phyloP scores from a whole-genome alignment of 2,888 invertebrate species.

The Ennomos erosarius region DNA sequence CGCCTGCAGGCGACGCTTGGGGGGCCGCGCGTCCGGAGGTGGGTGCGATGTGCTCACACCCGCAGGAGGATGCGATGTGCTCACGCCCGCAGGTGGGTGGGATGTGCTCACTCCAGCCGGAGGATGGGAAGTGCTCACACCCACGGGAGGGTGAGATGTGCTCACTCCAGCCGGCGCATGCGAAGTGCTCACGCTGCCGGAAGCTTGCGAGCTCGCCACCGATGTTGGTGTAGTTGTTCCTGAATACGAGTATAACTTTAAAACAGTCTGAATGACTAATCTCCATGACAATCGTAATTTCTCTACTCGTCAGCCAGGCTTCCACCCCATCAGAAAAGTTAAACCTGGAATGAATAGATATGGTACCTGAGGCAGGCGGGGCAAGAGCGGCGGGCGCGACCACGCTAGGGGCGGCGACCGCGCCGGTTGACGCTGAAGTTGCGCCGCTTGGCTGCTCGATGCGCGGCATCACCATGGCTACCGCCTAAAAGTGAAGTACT shows the following conservation, averaged over 20 bases:
- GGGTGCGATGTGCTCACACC: constrained; percentile 65
- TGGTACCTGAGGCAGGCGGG: constrained; percentile 52
- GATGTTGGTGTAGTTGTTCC: constrained; percentile 50
- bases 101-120: constrained; percentile 60
- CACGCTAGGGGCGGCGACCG: constrained; percentile 47
- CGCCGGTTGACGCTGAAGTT: constrained; percentile 52
- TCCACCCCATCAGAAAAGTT: no score
- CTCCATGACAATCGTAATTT: no score
- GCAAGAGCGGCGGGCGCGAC: constrained; percentile 53
- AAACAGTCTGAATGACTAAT: no score
- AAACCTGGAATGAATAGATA: background rate
- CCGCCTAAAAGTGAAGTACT: constrained; percentile 76
- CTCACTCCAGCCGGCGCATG: constrained; percentile 49
- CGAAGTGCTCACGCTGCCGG: constrained; percentile 60
- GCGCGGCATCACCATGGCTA: constrained; percentile 89
- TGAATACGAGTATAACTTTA: constrained; percentile 1
- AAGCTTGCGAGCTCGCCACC: constrained; percentile 55
- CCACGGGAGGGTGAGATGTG: constrained; percentile 47
- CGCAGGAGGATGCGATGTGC: constrained; percentile 53
- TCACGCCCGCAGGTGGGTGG: constrained; percentile 51
- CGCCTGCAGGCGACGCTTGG: constrained; percentile 71
- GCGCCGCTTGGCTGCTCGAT: constrained; percentile 86
- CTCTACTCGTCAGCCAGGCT: no score
- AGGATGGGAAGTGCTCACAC: constrained; percentile 57
- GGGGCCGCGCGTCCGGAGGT: constrained; percentile 69